Base-by-base conservation (phyloP, 2,888 invertebrate species). In the Hartigia nigra region DNA sequence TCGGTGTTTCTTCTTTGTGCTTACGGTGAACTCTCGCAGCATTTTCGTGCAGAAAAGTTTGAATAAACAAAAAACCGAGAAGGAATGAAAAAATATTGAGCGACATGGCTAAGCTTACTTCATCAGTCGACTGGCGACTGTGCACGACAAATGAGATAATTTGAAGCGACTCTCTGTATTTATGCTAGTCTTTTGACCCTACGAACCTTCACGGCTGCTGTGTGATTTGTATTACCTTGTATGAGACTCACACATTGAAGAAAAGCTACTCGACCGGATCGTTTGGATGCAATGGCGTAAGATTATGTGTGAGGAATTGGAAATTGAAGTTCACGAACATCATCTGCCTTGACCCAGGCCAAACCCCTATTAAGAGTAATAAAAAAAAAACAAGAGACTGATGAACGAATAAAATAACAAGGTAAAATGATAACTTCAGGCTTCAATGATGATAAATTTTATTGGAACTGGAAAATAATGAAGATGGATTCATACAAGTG, bases 1-100 rank as follows among this genome's bases (percentile, higher is more conserved):
- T 84, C 12, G 80, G 35, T 1, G n/a, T 69, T 37, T 78, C 75
- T 36, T 72, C 37, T 70, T 76, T 23, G 70, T 72, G 36, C 31
- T 74, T 78, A 23, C 72, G 74, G 2, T 55, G 55, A 32, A 81
- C 79, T 77, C 78, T 76, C 4, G 81, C 82, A 5, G 78, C 36
- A 23, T 76, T 69, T 14, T 74, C 76, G 69, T 31, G 72, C 14
- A 77, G 74, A 76, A 81, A 39, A 1, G 78, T 74, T 35, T 70
- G 37, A 37, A 78, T 70, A n/a, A 79, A 31, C 5, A 81, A 70
- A 32, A 80, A 31, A 9, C 23, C 35, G 79, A 72, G 23, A 78
- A 69, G 37, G 78, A 79, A 36, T 72, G 69, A 72, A 72, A 34
- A 23, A 31, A 72, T 31, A 72, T 31, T 72, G 3, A 23, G 31